These are phyloP conservation scores for Urophycis tenuis DNA, from an alignment of 2,797 vertebrate genomes.

Conservation along the genomic window DNA sequence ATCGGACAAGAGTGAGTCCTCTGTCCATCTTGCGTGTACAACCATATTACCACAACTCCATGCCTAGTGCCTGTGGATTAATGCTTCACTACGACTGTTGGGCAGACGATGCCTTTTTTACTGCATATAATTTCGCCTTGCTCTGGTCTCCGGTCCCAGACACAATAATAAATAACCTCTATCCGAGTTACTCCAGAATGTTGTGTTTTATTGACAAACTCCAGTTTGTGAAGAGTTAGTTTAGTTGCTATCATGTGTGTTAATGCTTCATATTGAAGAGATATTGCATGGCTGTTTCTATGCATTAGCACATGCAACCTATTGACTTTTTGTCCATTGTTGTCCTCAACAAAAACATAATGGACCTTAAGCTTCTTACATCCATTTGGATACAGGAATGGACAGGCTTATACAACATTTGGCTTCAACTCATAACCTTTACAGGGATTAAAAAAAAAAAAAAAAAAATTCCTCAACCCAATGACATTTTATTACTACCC, in stretches of 20 bases:
- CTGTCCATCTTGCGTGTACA: conserved; percentile 36
- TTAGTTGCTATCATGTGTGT: not conserved
- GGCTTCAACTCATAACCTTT: conserved; percentile 33
- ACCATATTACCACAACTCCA: conserved; percentile 42
- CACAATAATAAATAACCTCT: conserved; percentile 70
- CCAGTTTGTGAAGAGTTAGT: not conserved
- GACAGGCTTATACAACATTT: conserved; percentile 51
- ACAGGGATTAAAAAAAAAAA: conserved; percentile 31
- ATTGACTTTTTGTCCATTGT: not conserved
- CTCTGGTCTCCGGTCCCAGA: conserved; percentile 55
- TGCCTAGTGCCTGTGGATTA: conserved; percentile 62
- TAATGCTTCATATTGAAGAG: not conserved
- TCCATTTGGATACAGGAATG: conserved; percentile 51
- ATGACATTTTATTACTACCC: not conserved
- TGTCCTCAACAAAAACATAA: conserved; percentile 44
- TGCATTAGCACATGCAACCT: not conserved
- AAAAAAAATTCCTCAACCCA: not conserved
- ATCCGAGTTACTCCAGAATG: conserved; percentile 46
- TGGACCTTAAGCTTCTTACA: conserved; percentile 68
- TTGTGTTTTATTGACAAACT: conserved; percentile 15
- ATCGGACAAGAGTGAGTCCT: conserved; percentile 27
- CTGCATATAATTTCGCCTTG: conserved; percentile 67
- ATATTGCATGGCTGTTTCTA: not conserved
- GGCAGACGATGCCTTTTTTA: conserved; percentile 63
- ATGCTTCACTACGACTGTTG: conserved; percentile 64